These are phyloP conservation scores for Mamestra brassicae DNA, from an alignment of 2,888 invertebrate genomes.

Conservation along the genomic window DNA sequence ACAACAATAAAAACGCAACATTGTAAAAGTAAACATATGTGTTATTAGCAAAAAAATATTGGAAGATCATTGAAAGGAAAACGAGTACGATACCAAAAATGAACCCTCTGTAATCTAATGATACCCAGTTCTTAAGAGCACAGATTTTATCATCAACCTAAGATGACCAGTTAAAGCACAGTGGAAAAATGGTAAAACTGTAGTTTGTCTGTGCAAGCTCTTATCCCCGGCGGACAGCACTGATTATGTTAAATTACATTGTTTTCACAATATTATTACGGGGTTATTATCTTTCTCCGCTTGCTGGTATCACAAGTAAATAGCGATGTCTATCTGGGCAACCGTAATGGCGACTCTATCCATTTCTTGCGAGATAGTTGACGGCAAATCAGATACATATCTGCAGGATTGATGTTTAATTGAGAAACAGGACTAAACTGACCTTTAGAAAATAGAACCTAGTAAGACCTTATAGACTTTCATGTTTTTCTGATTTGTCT, in stretches of 20 bases:
- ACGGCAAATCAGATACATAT: slow-evolving; percentile 30
- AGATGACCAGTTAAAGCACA: background rate
- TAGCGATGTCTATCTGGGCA: slow-evolving; percentile 51
- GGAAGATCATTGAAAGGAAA: background rate
- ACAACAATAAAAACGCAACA: background rate
- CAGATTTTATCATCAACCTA: background rate
- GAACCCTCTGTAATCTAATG: background rate
- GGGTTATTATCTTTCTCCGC: slow-evolving; percentile 57
- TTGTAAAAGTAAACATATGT: background rate
- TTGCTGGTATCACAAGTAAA: slow-evolving; percentile 50
- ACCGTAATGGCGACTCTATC: slow-evolving; percentile 23
- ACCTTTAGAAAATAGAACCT: slow-evolving; percentile 18
- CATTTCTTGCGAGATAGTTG: slow-evolving; percentile 32
- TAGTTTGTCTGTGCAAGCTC: slow-evolving; percentile 18
- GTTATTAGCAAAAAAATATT: background rate
- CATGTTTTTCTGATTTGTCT: background rate
- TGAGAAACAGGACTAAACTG: slow-evolving; percentile 18
- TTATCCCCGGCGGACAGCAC: slow-evolving; percentile 21
- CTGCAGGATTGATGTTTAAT: slow-evolving; percentile 34
- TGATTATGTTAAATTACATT: slow-evolving; percentile 61
- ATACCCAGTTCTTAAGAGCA: too few species aligned
- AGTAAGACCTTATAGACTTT: background rate
- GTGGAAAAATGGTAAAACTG: background rate
- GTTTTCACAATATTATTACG: slow-evolving; percentile 59
- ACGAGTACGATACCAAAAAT: background rate